Conservation (phyloP, 2,113 vertebrate species). For the Ivindomyrus marchei region DNA sequence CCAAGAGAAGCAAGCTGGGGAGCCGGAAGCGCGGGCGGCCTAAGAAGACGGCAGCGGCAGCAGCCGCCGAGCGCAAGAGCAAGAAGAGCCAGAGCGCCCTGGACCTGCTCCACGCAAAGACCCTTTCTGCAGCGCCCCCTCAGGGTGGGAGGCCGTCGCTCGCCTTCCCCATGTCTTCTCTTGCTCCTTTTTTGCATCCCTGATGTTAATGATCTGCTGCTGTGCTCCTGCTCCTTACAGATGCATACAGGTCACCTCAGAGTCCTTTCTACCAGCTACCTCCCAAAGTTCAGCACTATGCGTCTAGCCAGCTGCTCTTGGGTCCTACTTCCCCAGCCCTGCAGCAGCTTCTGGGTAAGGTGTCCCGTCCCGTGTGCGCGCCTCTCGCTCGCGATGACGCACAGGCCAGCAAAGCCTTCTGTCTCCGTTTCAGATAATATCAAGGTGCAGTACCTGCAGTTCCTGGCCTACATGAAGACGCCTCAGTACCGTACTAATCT, state of each 20-base stretch:
- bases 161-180: neutral
- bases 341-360: conserved; percentile 89
- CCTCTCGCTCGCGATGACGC: neutral
- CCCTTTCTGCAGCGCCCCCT: conserved; percentile 78
- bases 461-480: conserved; percentile 91
- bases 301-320: conserved; percentile 79
- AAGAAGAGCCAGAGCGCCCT: conserved; percentile 85
- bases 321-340: conserved; percentile 84
- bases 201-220: neutral
- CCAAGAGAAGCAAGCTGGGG: conserved; percentile 85
- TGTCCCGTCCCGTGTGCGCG: neutral
- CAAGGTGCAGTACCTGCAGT: conserved; percentile 94
- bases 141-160: conserved; percentile 65
- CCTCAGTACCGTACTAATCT: conserved; percentile 87
- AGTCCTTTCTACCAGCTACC: conserved; percentile 96
- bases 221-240: conserved; percentile 45
- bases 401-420: neutral
- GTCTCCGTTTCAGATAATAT: conserved; percentile 72
- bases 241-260: conserved; percentile 86
- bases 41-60: conserved; percentile 74
- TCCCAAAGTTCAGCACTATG: conserved; percentile 89
- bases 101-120: conserved; percentile 83
- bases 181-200: neutral
- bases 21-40: conserved; percentile 90
- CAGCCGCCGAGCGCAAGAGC: conserved; percentile 72